phyloP scores from a whole-genome alignment of 2,113 vertebrate species.

The Anarhynchus alexandrinus region DNA sequence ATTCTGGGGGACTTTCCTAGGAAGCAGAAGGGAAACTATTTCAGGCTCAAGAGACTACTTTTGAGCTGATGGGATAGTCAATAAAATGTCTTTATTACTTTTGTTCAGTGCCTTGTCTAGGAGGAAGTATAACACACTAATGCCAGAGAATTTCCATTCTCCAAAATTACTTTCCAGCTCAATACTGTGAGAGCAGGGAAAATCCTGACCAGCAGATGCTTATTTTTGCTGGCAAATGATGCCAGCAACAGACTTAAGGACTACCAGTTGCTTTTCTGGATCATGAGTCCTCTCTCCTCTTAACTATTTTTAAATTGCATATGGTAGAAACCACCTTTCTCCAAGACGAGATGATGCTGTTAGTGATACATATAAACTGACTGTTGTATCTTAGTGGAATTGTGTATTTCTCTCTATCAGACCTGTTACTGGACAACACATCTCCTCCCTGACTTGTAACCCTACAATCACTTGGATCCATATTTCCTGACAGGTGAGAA shows the following conservation, averaged over 20 bases:
- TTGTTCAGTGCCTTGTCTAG: background rate
- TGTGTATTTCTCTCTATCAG: background rate
- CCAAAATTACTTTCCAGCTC: background rate
- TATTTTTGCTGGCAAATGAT: background rate
- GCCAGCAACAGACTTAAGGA: background rate
- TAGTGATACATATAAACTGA: background rate
- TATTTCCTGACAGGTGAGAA: background rate
- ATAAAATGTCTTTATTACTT: background rate
- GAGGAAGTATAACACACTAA: slow-evolving; percentile 13
- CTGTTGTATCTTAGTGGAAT: no score
- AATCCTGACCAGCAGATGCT: background rate
- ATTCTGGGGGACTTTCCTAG: slow-evolving; percentile 58
- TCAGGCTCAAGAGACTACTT: background rate
- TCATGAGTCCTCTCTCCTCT: background rate
- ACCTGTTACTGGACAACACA: background rate
- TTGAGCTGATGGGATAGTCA: background rate
- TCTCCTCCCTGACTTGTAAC: background rate
- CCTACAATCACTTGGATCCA: background rate
- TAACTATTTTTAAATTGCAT: background rate
- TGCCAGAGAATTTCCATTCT: background rate
- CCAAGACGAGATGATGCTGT: background rate
- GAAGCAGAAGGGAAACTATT: slow-evolving; percentile 54
- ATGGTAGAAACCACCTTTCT: background rate
- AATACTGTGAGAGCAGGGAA: background rate
- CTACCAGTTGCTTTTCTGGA: background rate